phyloP scores from a whole-genome alignment of 92 coral and sea anemone genomes.

The Phenganax marumi region DNA sequence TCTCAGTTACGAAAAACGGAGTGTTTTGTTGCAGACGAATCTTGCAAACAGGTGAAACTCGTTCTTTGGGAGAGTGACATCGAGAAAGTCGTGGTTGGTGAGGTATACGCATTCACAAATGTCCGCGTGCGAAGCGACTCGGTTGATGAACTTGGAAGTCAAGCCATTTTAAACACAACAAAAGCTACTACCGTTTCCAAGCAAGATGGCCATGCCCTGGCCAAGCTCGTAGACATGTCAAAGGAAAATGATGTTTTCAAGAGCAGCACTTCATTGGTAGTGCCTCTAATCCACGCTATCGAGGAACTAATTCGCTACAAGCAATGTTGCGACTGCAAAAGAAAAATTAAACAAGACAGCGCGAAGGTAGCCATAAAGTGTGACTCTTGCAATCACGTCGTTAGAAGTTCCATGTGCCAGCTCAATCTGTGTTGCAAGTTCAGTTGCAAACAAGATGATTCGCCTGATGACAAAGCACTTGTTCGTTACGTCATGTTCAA shows the following conservation, averaged over 20 bases:
- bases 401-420: slow-evolving; percentile 35
- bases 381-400: slow-evolving; percentile 38
- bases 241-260: neutral
- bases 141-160: neutral
- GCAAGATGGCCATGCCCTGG: slow-evolving; percentile 21
- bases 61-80: slow-evolving; percentile 14
- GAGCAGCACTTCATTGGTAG: slow-evolving; percentile 12
- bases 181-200: slow-evolving; percentile 1
- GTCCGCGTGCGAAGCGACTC: slow-evolving; percentile 22
- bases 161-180: slow-evolving; percentile 10
- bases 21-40: slow-evolving; percentile 15
- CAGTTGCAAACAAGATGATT: slow-evolving; percentile 1
- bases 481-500: slow-evolving; percentile 21
- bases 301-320: slow-evolving; percentile 23
- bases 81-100: slow-evolving; percentile 5
- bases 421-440: slow-evolving; percentile 17
- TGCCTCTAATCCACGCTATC: neutral
- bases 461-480: slow-evolving; percentile 20
- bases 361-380: slow-evolving; percentile 27
- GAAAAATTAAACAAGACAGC: slow-evolving; percentile 39
- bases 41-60: neutral
- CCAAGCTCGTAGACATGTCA: neutral
- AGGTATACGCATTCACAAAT: slow-evolving; percentile 11
- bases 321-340: slow-evolving; percentile 40
- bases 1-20: slow-evolving; percentile 12